Base-by-base conservation (phyloP, 2,888 invertebrate genomes). In the Biston betularia region DNA sequence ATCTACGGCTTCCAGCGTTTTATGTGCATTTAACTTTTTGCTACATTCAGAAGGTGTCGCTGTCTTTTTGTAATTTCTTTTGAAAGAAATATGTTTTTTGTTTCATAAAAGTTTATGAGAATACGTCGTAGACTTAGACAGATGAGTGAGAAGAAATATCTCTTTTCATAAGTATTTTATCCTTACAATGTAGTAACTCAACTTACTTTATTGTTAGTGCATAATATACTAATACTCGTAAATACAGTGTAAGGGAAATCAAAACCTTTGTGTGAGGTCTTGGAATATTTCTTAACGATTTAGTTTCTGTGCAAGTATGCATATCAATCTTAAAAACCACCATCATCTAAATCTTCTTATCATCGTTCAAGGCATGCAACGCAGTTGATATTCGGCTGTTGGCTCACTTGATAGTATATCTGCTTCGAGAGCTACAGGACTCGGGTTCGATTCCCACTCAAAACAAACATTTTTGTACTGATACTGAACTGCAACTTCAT, bases 1-100 rank as follows among this genome's bases (percentile, higher is more conserved):
- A n/a, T 46, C 6, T 12, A 49, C 38, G 55, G 45, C 58, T 63
- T 62, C 49, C 46, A 6, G n/a, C 14, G 50, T n/a, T 45, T 56
- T 35, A n/a, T 6, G n/a, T 40, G 15, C 11, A 11, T 33, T 40
- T 40, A 40, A 45, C 7, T 52, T 52, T n/a, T 52, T 35, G 12
- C 14, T 38, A 50, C 33, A 34, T n/a, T 35, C 8, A 35, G 34
- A 50, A 48, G 6, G 11, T 48, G 6, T 48, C 14, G 10, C 24
- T 48, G 7, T 48, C 11, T 48, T 48, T 24, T 46, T 46, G 24
- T 11, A 33, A 24, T 33, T 48, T 48, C 24, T 10, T 24, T 33
- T 33, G 24, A 33, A 33, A n/a, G 15, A 6, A 46, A 46, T 15
- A 15, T n/a, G 5, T 8, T 46, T 46, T 15, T 44, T 6, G n/a